A percentile compares a stretch with the other conserved stretches of the same genome.
These are phyloP conservation scores for Micronycteris hirsuta DNA, from an alignment of 2,113 vertebrate genomes.

Conservation along the genomic window DNA sequence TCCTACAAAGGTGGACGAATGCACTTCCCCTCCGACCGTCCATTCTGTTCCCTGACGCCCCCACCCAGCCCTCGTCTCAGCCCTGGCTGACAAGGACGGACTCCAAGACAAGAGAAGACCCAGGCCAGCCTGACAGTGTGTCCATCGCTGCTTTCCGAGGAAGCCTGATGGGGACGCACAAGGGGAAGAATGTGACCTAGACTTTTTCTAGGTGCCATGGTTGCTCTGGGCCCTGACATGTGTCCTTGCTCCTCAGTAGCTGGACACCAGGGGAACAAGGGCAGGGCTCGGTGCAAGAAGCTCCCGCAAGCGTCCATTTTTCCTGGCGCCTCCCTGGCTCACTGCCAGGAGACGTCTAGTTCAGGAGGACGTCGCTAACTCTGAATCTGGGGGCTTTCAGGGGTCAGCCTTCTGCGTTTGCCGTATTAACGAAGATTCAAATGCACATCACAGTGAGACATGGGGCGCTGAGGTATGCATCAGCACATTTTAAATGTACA, in stretches of 20 bases:
- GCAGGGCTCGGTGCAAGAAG: background rate
- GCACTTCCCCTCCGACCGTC: background rate
- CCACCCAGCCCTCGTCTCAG: background rate
- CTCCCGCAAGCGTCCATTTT: too few species aligned
- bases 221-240: background rate
- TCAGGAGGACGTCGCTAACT: background rate
- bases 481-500: too few species aligned
- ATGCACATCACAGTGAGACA: slow-evolving; percentile 43
- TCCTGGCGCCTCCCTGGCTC: too few species aligned
- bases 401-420: slow-evolving; percentile 35
- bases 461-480: background rate
- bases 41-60: background rate
- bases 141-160: background rate
- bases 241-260: background rate
- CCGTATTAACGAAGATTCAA: slow-evolving; percentile 57
- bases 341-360: too few species aligned
- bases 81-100: slow-evolving; percentile 31
- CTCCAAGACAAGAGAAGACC: slow-evolving; percentile 41
- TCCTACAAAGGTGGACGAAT: slow-evolving; percentile 31
- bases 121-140: slow-evolving; percentile 41
- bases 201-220: background rate
- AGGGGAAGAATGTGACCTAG: background rate
- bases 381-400: background rate
- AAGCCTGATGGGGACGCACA: background rate
- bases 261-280: background rate